phyloP scores from a whole-genome alignment of 2,113 vertebrate genomes.

The Crotalus horridus region DNA sequence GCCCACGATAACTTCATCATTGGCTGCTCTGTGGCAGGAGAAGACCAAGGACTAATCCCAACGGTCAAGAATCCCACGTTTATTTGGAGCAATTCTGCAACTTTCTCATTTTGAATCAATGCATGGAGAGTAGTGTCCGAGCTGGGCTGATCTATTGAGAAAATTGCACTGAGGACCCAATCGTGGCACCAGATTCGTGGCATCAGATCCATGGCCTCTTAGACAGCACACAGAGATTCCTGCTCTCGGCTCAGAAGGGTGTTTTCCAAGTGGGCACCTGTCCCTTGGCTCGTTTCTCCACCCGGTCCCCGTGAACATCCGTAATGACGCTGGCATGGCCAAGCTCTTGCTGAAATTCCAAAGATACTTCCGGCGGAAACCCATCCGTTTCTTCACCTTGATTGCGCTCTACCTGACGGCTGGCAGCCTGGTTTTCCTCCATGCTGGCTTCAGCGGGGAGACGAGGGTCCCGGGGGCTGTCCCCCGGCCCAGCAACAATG shows the following conservation, averaged over 20 bases:
- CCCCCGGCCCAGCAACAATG: constrained; percentile 48
- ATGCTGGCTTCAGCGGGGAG: constrained; percentile 80
- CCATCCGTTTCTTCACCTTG: constrained; percentile 89
- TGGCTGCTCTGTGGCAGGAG: constrained; percentile 35
- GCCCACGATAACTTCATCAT: constrained; percentile 49
- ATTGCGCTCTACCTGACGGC: constrained; percentile 91
- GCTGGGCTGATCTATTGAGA: background rate
- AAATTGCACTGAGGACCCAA: background rate
- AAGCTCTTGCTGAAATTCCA: constrained; percentile 89
- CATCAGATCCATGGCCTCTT: background rate
- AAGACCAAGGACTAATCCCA: constrained; percentile 35
- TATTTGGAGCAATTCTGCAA: fast-evolving
- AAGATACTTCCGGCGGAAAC: constrained; percentile 88
- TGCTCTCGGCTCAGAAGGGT: background rate
- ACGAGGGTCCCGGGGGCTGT: constrained; percentile 50
- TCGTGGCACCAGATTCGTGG: background rate
- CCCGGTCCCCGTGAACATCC: constrained; percentile 1
- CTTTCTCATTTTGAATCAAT: background rate
- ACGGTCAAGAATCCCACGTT: background rate
- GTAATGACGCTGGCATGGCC: constrained; percentile 83
- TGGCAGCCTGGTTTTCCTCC: constrained; percentile 89
- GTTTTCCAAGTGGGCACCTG: background rate
- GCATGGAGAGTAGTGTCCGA: background rate
- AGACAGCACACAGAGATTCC: background rate
- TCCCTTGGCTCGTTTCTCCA: background rate